A percentile compares a stretch with the other conserved stretches of the same genome.
These are phyloP conservation scores for Troides aeacus DNA, from an alignment of 2,888 invertebrate genomes.

Conservation along the genomic window DNA sequence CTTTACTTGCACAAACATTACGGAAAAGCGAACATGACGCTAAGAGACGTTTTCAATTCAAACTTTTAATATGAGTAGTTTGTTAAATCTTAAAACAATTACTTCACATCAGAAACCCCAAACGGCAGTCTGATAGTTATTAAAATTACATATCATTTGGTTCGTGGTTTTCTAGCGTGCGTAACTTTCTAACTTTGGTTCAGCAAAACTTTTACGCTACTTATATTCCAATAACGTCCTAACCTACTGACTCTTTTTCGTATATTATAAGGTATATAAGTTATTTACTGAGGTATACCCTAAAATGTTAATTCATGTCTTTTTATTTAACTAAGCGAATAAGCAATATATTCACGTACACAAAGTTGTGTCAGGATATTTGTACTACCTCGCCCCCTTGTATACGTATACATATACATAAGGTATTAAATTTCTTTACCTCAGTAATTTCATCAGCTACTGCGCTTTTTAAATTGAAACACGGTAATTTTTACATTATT, in stretches of 20 bases:
- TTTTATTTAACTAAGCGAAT: too few species aligned
- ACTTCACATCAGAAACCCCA: background rate
- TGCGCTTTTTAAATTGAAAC: too few species aligned
- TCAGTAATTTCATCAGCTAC: too few species aligned
- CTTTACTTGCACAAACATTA: too few species aligned
- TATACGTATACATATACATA: too few species aligned
- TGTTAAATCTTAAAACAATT: background rate
- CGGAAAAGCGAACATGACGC: too few species aligned
- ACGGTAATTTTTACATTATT: too few species aligned
- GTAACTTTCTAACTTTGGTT: slow-evolving; percentile 15
- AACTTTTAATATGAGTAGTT: background rate
- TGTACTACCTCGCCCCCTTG: too few species aligned
- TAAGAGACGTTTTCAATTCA: too few species aligned
- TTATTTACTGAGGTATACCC: background rate
- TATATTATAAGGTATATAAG: background rate
- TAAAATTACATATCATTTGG: slow-evolving; percentile 17
- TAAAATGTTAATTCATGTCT: background rate
- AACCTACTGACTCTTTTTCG: background rate
- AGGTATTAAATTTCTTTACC: too few species aligned
- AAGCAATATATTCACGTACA: too few species aligned
- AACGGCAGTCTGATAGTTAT: slow-evolving; percentile 3
- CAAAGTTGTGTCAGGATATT: too few species aligned
- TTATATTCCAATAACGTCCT: background rate
- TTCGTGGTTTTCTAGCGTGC: slow-evolving; percentile 9
- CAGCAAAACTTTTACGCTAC: background rate